These are phyloP conservation scores for Epinephelus coioides DNA, from an alignment of 2,797 vertebrate species.

Conservation along the genomic window DNA sequence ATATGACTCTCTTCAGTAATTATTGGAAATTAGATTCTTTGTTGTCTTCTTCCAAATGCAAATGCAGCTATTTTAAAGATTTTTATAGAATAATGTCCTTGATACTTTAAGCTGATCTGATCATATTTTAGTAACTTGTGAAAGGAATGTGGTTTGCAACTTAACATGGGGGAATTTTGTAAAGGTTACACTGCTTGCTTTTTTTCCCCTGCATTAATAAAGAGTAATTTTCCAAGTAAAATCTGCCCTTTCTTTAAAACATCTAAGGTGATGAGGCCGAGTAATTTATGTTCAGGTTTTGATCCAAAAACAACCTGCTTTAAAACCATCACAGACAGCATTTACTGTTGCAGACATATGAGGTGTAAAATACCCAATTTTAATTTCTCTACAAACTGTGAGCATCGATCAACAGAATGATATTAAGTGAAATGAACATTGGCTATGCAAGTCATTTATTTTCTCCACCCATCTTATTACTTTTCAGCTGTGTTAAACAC, in stretches of 20 bases:
- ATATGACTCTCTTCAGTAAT: too few species aligned
- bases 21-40: too few species aligned
- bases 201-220: background rate
- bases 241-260: background rate
- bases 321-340: background rate
- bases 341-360: background rate
- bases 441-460: background rate
- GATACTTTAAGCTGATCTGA: too few species aligned
- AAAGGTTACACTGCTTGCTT: background rate
- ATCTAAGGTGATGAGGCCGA: background rate
- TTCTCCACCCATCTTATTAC: background rate
- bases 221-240: background rate
- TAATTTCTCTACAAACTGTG: background rate
- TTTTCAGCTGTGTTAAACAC: too few species aligned
- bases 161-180: too few species aligned
- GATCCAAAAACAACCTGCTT: background rate
- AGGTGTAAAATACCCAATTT: background rate
- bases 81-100: too few species aligned
- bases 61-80: too few species aligned
- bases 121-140: too few species aligned
- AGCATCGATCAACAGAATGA: background rate
- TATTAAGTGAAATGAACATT: background rate
- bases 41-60: too few species aligned
- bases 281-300: background rate
- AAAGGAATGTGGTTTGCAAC: too few species aligned